A percentile compares a stretch with the other conserved stretches of the same genome.
Conservation (phyloP, 2,797 vertebrate species). For the Sitta carolinensis region DNA sequence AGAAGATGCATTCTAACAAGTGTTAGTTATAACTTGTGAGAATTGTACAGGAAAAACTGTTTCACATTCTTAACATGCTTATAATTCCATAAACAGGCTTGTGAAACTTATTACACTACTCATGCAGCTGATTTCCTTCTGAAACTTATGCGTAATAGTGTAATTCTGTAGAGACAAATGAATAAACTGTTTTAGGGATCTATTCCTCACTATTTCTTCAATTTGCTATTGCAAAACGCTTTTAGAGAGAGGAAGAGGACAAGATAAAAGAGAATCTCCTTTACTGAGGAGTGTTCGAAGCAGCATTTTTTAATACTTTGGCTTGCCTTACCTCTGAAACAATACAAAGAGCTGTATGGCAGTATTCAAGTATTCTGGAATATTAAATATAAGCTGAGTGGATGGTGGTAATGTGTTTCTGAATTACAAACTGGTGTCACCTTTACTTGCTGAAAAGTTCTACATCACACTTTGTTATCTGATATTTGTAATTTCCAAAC, state of each 20-base stretch:
- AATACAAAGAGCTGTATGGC: background rate
- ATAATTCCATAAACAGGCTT: conserved; percentile 2
- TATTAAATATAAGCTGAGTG: background rate
- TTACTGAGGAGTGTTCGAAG: background rate
- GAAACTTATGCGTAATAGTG: background rate
- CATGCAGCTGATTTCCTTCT: background rate
- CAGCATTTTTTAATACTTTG: background rate
- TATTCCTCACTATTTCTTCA: background rate
- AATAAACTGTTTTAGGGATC: background rate
- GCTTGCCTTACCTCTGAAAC: background rate
- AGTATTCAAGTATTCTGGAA: background rate
- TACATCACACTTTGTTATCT: background rate
- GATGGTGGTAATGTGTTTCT: background rate
- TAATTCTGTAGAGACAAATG: background rate
- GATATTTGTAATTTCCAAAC: background rate
- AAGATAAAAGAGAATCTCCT: background rate
- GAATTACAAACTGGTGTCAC: background rate
- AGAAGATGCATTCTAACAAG: background rate
- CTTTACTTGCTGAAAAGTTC: background rate
- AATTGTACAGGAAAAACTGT: background rate
- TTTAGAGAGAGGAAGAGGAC: background rate
- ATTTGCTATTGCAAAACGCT: background rate
- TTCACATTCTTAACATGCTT: conserved; percentile 24
- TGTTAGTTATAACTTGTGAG: background rate
- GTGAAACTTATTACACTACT: background rate